phyloP scores from a whole-genome alignment of 2,113 vertebrate species.

The Macquaria australasica region DNA sequence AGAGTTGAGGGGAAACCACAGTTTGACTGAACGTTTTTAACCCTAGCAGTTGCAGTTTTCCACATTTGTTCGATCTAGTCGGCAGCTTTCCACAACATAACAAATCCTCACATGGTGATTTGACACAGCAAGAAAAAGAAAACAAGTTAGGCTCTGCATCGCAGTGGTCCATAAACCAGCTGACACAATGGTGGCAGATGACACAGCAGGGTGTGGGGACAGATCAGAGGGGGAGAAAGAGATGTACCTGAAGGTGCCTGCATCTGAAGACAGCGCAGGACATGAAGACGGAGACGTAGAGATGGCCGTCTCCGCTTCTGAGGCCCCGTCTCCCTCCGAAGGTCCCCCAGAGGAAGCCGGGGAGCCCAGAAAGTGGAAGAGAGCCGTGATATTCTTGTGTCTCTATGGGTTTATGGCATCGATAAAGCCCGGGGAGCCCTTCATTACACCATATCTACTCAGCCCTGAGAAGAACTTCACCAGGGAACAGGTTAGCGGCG shows the following conservation, averaged over 20 bases:
- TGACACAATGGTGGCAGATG: conserved; percentile 47
- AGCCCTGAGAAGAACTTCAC: conserved; percentile 89
- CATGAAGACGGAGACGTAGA: conserved; percentile 27
- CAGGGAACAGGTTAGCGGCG: conserved; percentile 80
- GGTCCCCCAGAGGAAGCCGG: conserved; percentile 1
- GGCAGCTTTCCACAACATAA: background rate
- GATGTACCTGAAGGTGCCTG: conserved; percentile 25
- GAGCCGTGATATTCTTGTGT: conserved; percentile 87
- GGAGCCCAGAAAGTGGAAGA: conserved; percentile 75
- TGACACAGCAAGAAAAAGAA: background rate
- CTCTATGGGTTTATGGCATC: conserved; percentile 91
- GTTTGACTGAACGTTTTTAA: background rate
- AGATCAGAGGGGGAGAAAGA: conserved; percentile 6
- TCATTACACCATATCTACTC: conserved; percentile 90
- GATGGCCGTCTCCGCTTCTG: background rate
- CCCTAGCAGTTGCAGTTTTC: background rate
- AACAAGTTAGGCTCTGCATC: background rate
- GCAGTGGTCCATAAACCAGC: background rate
- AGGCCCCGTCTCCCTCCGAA: conserved; percentile 14
- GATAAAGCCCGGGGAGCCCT: conserved; percentile 90
- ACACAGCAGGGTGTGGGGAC: conserved; percentile 5
- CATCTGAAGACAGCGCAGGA: background rate
- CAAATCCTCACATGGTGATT: conserved; percentile 37
- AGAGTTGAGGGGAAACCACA: background rate
- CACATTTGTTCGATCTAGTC: background rate